A percentile compares a stretch with the other conserved stretches of the same genome.
phyloP scores from a whole-genome alignment of 2,113 vertebrate genomes.

The Sterna hirundo region DNA sequence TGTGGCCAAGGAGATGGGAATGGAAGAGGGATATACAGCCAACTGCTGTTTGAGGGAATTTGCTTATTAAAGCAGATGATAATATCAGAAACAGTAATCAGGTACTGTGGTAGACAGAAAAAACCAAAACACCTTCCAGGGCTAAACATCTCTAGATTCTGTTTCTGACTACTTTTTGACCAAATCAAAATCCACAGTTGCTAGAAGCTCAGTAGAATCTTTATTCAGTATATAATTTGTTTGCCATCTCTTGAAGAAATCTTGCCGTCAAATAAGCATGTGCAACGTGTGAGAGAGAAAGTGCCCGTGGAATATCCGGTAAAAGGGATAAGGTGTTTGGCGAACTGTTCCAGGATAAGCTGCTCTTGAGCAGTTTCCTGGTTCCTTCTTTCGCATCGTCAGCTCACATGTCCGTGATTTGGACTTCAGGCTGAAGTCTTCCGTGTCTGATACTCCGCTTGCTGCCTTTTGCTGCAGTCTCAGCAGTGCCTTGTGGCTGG shows the following conservation, averaged over 20 bases:
- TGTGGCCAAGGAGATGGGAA: background rate
- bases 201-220: background rate
- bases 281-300: background rate
- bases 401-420: background rate
- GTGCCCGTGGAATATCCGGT: background rate
- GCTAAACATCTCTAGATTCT: background rate
- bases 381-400: background rate
- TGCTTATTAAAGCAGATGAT: background rate
- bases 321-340: background rate
- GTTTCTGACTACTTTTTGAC: background rate
- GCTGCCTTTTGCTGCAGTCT: background rate
- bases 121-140: background rate
- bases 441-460: background rate
- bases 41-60: conserved; percentile 7
- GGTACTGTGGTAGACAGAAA: background rate
- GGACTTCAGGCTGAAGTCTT: background rate
- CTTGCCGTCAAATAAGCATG: background rate
- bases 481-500: background rate
- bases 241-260: background rate
- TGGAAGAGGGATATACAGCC: background rate
- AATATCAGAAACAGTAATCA: background rate
- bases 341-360: background rate
- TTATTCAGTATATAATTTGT: background rate
- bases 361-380: background rate
- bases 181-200: background rate